Evolutionary conservation across 2,888 invertebrate species (phyloP).

Genomic region (Nemapogon koenigi): DNA sequence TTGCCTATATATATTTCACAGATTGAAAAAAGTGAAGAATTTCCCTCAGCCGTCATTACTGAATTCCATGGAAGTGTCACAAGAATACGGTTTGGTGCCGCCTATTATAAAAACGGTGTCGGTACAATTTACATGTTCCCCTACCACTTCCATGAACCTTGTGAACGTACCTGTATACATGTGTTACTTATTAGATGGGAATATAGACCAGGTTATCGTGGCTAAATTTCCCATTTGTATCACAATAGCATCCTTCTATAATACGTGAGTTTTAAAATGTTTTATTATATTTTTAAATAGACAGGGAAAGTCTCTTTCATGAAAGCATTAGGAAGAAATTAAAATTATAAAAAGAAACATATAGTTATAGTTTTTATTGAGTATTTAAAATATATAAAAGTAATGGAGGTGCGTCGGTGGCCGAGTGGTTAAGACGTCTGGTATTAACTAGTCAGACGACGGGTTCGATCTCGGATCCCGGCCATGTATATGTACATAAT

Average conservation of each 20-base stretch:
- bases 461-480: too few species aligned
- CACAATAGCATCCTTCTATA: constrained; percentile 52
- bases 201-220: constrained; percentile 47
- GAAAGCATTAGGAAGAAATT: too few species aligned
- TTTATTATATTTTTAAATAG: too few species aligned
- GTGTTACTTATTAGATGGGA: constrained; percentile 49
- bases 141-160: constrained; percentile 45
- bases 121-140: constrained; percentile 46
- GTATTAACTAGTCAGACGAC: too few species aligned
- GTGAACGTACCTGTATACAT: constrained; percentile 43
- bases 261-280: constrained; percentile 43
- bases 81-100: constrained; percentile 41
- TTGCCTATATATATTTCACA: constrained; percentile 16
- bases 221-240: constrained; percentile 52
- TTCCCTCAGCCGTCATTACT: constrained; percentile 48
- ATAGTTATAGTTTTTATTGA: too few species aligned
- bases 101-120: constrained; percentile 28
- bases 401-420: too few species aligned
- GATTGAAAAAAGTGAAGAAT: constrained; percentile 50
- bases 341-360: too few species aligned
- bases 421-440: too few species aligned
- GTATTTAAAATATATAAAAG: too few species aligned
- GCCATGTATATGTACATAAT: too few species aligned
- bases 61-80: constrained; percentile 34
- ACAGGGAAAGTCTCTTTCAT: not conserved